A percentile compares a stretch with the other conserved stretches of the same genome.
These are phyloP conservation scores for Drosophila simulans DNA, from an alignment of 1,140 invertebrate species.

Conservation along the genomic window DNA sequence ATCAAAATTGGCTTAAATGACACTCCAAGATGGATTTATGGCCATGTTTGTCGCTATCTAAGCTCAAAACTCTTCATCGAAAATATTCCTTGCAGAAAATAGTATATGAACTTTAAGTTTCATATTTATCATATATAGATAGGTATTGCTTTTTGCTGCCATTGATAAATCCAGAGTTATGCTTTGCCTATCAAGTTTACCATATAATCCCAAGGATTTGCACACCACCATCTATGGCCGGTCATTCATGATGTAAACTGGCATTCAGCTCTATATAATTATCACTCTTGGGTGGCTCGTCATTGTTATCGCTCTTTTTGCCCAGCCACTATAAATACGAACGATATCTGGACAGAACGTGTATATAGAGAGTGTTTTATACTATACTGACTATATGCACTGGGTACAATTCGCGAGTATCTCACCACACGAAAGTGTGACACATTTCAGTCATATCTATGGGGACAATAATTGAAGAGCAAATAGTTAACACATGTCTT, in stretches of 20 bases:
- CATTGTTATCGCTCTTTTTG: constrained; percentile 14
- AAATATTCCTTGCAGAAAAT: background rate
- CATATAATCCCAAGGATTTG: too few species aligned
- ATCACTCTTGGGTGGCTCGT: constrained; percentile 8
- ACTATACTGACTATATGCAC: constrained; percentile 1
- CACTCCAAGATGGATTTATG: background rate
- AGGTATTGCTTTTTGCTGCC: background rate
- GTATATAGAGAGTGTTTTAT: background rate
- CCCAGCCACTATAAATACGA: constrained; percentile 20
- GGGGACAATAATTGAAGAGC: background rate
- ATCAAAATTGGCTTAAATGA: background rate
- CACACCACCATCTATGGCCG: background rate
- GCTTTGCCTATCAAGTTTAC: background rate
- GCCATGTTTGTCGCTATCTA: background rate
- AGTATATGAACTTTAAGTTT: background rate
- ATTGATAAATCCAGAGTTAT: constrained; percentile 4
- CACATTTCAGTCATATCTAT: background rate
- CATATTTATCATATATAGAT: constrained; percentile 4
- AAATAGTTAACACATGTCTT: background rate
- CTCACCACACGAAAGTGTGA: background rate
- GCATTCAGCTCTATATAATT: constrained; percentile 12
- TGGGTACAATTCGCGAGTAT: constrained; percentile 1
- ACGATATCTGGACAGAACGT: constrained; percentile 18
- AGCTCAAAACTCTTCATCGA: too few species aligned
- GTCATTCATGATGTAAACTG: constrained; percentile 9